phyloP scores from a whole-genome alignment of 2,797 vertebrate genomes.

The Lacerta agilis region DNA sequence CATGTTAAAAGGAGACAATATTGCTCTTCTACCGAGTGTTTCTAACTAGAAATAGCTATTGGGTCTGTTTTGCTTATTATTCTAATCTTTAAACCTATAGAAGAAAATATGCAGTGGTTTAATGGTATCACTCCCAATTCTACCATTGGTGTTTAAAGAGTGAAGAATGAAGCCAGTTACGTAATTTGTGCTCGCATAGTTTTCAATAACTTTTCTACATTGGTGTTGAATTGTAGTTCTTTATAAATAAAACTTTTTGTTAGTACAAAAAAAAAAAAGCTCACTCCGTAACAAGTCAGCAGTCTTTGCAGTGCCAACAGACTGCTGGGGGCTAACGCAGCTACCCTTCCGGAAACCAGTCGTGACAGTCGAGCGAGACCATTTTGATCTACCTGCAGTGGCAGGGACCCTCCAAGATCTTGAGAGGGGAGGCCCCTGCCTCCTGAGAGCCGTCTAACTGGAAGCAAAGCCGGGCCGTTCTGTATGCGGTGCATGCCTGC shows the following conservation, averaged over 20 bases:
- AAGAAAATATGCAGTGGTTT: not conserved
- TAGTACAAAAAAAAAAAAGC: not conserved
- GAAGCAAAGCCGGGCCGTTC: not conserved
- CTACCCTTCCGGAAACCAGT: too few relatives aligned
- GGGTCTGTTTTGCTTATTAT: not conserved
- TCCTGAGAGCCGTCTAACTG: not conserved
- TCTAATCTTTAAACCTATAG: not conserved
- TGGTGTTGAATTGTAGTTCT: accelerated
- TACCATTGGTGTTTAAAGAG: not conserved
- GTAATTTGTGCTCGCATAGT: not conserved
- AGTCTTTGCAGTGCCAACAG: too few relatives aligned
- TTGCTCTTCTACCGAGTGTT: slow-evolving; percentile 83
- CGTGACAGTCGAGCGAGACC: not conserved
- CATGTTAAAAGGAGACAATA: slow-evolving; percentile 86
- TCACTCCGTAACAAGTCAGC: too few relatives aligned
- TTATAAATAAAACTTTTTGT: slow-evolving; percentile 29
- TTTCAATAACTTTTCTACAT: slow-evolving; percentile 40
- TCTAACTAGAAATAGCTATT: slow-evolving; percentile 70
- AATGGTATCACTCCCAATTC: not conserved
- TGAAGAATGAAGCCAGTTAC: not conserved
- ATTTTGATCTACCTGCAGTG: not conserved
- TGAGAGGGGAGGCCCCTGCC: not conserved
- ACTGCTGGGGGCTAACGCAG: too few relatives aligned
- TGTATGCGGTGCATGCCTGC: not conserved
- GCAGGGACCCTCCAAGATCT: not conserved